Conservation (phyloP, 2,797 vertebrate species). For the Danionella dracula region DNA sequence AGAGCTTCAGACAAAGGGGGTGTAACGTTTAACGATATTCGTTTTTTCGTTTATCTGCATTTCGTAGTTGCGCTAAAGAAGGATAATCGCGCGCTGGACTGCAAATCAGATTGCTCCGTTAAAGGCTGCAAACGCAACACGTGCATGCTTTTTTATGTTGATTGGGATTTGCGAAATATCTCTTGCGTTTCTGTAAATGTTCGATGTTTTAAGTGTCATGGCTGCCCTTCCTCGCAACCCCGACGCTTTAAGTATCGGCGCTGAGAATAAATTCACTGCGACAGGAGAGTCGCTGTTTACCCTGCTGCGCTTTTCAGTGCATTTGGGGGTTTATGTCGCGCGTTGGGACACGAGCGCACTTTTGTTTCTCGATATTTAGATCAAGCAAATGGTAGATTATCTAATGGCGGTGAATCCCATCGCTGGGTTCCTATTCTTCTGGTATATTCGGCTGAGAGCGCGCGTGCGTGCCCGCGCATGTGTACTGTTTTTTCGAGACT, state of each 20-base stretch:
- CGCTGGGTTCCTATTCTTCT: constrained; percentile 66
- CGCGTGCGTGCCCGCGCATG: no score
- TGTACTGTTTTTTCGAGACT: constrained; percentile 41
- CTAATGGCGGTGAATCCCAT: constrained; percentile 68
- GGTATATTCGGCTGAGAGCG: constrained; percentile 55
- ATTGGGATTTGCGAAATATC: background rate
- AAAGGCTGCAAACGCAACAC: background rate
- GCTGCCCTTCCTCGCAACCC: constrained; percentile 30
- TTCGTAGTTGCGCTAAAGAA: background rate
- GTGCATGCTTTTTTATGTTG: no score
- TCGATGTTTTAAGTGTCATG: constrained; percentile 23
- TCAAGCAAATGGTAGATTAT: constrained; percentile 61
- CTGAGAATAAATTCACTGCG: background rate
- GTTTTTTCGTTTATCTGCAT: constrained; percentile 11
- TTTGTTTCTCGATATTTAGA: constrained; percentile 38
- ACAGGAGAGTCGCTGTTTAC: constrained; percentile 7
- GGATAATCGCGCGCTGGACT: background rate
- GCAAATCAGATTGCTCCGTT: constrained; percentile 41
- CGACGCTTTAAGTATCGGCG: background rate
- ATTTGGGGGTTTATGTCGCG: constrained; percentile 6
- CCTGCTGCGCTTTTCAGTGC: background rate
- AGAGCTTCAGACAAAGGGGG: constrained; percentile 47
- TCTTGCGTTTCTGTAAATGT: constrained; percentile 5
- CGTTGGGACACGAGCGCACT: constrained; percentile 30
- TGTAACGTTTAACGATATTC: constrained; percentile 40